A percentile compares a stretch with the other conserved stretches of the same genome.
Evolutionary conservation across 2,113 vertebrate genomes (phyloP).

Genomic region (Artemisiospiza belli): DNA sequence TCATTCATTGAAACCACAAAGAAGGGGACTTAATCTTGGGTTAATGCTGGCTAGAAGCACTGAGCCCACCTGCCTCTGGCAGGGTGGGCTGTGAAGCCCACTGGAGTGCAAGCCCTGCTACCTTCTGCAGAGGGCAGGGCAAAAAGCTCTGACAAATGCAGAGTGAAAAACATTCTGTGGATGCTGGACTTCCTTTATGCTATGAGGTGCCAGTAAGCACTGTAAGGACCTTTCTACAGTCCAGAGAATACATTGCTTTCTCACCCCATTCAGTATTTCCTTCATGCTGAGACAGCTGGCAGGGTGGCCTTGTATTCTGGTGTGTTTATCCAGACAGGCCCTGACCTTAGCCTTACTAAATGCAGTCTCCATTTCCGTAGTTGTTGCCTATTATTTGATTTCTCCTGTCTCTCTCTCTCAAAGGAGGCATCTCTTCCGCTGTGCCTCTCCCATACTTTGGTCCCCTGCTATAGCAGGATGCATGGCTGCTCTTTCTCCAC

Average conservation of each 20-base stretch:
- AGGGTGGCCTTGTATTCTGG: background rate
- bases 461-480: background rate
- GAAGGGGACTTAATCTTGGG: background rate
- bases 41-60: background rate
- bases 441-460: background rate
- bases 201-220: background rate
- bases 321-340: background rate
- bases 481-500: accelerated
- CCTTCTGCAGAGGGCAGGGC: background rate
- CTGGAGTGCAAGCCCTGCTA: background rate
- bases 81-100: background rate
- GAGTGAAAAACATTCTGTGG: background rate
- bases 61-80: background rate
- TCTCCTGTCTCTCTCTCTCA: background rate
- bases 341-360: background rate
- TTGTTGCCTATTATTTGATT: background rate
- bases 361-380: background rate
- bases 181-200: background rate
- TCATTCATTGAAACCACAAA: background rate
- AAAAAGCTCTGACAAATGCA: background rate
- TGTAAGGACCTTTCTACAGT: background rate
- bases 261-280: background rate
- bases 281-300: background rate
- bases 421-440: background rate
- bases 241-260: background rate